Evolutionary conservation across 2,797 vertebrate genomes (phyloP).

Genomic region (Pelobates cultripes): DNA sequence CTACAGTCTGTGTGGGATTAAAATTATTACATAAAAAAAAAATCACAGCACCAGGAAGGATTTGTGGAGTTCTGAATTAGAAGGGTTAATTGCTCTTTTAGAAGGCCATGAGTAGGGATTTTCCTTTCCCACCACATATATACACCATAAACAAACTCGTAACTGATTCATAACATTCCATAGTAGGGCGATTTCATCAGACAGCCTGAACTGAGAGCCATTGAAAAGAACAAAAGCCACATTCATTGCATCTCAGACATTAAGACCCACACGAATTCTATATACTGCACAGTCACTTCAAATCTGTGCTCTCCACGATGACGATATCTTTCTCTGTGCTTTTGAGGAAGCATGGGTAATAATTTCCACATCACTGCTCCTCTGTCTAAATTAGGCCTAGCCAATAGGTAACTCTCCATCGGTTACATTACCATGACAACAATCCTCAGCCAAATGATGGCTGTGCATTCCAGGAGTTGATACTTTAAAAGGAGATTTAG

Average conservation of each 20-base stretch:
- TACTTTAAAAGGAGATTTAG: no score
- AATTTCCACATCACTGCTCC: neutral
- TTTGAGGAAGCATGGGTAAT: neutral
- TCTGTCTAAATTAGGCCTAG: neutral
- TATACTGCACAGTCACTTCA: conserved; percentile 21
- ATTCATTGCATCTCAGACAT: conserved; percentile 50
- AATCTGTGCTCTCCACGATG: neutral
- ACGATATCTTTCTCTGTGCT: neutral
- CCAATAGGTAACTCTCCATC: no score
- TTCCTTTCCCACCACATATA: conserved; percentile 41
- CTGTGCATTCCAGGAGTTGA: no score
- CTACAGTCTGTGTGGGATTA: neutral
- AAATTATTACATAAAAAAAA: neutral
- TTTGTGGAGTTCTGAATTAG: neutral
- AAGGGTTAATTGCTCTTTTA: neutral
- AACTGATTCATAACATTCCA: conserved; percentile 53
- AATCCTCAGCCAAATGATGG: no score
- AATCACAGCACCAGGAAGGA: neutral
- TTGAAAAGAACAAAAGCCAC: conserved; percentile 48
- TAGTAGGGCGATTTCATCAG: conserved; percentile 47
- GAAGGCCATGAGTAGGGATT: conserved; percentile 27
- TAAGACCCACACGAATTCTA: conserved; percentile 15
- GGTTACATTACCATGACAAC: no score
- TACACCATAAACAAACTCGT: conserved; percentile 34
- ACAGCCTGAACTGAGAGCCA: conserved; percentile 49